These are phyloP conservation scores for Trichogramma dendrolimi DNA, from an alignment of 2,888 invertebrate species.

Conservation along the genomic window DNA sequence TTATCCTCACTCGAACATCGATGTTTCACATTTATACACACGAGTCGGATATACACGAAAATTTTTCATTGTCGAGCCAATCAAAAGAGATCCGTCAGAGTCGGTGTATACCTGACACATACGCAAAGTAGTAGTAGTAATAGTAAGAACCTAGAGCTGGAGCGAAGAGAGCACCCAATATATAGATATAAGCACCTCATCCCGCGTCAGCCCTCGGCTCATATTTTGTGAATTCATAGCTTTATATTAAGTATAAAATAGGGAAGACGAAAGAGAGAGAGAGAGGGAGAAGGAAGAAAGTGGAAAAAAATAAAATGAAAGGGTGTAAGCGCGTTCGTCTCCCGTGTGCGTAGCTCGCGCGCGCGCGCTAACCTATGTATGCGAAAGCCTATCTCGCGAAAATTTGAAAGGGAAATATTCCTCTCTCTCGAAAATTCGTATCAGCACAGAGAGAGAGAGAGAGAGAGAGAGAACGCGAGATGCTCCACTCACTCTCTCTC, in stretches of 20 bases:
- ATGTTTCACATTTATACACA: too few relatives aligned
- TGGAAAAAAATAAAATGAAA: conserved; percentile 22
- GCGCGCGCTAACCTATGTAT: neutral
- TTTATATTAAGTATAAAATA: conserved; percentile 28
- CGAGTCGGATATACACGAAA: too few relatives aligned
- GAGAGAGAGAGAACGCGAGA: conserved; percentile 32
- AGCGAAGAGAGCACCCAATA: too few relatives aligned
- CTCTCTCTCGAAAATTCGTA: conserved; percentile 47
- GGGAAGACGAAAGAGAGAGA: conserved; percentile 21
- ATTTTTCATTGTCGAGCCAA: too few relatives aligned
- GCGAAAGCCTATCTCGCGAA: conserved; percentile 29
- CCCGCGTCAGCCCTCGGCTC: conserved; percentile 4
- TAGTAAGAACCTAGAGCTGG: too few relatives aligned
- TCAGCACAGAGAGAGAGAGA: conserved; percentile 45
- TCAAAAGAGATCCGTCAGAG: too few relatives aligned
- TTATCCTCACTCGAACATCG: too few relatives aligned
- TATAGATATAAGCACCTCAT: too few relatives aligned
- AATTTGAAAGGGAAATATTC: conserved; percentile 36
- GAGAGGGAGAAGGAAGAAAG: conserved; percentile 20
- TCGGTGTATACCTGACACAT: too few relatives aligned
- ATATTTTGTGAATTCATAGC: conserved; percentile 29
- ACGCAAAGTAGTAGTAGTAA: too few relatives aligned
- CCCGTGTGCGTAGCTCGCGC: too few relatives aligned
- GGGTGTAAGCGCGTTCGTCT: conserved; percentile 6
- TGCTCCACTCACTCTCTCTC: conserved; percentile 4